Base-by-base conservation (phyloP, 2,888 invertebrate species). In the Neria commutata region DNA sequence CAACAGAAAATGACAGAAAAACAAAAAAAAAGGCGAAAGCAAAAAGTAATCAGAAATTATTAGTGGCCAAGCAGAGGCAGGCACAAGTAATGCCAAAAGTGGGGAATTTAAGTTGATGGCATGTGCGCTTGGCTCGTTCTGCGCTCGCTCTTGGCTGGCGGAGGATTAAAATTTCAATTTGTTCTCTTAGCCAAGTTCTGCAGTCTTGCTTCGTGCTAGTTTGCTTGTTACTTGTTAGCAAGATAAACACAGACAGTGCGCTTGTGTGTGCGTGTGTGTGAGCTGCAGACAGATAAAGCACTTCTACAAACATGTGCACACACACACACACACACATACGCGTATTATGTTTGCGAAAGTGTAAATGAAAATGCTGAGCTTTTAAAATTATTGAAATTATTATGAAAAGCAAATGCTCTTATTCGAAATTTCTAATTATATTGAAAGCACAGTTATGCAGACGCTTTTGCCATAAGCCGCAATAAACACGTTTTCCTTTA, bases 11-110 rank as follows among this genome's bases (percentile, higher is more conserved):
- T n/a, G n/a, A n/a, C n/a, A n/a, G n/a, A 19, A 42, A 42, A 5
- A 19, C 42, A 19, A 19, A 42, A 42, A 42, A 42, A 42, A 19
- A 42, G 14, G 17, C 42, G 21, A 5, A 42, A 42, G 42, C 21
- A 42, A 42, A 5, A 42, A 42, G 42, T 42, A 42, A 42, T 42
- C 42, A 42, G 14, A 42, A 42, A 19, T 42, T 42, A 42, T 42
- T 42, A 6, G 17, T 37, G 4, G 29, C 29, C 29, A 6, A 29
- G 29, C 29, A 6, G 6, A 29, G 29, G 6, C 29, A 6, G 11
- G 11, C 29, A 6, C 29, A 29, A 6, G 6, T 6, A 29, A 6
- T 11, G 29, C 11, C 29, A 29, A 29, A 6, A 37, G n/a, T n/a
- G 37, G 8, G 42, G 19, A 8, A n/a, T 37, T 4, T 14, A n/a